These are phyloP conservation scores for Pipistrellus pygmaeus DNA, from an alignment of 2,797 vertebrate genomes.

Conservation along the genomic window DNA sequence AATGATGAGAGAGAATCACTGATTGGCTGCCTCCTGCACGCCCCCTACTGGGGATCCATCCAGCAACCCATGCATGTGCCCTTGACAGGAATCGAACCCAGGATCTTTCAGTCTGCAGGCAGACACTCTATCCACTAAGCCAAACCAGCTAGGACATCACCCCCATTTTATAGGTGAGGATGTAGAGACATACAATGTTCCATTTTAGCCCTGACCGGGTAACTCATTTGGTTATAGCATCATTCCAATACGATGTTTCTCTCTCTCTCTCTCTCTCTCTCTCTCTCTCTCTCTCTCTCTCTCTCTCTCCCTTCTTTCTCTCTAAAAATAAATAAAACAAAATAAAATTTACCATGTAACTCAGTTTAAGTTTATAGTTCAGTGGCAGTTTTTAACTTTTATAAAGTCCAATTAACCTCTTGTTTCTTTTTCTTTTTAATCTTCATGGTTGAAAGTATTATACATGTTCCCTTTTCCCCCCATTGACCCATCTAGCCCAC, in stretches of 20 bases:
- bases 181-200: neutral
- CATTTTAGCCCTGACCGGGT: neutral
- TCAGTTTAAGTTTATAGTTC: neutral
- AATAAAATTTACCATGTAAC: neutral
- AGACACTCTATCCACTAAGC: too few species aligned
- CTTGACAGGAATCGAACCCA: too few species aligned
- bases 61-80: too few species aligned
- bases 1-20: too few species aligned
- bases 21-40: too few species aligned
- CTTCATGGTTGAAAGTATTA: too few species aligned
- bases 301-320: neutral
- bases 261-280: neutral
- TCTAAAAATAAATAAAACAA: neutral
- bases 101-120: too few species aligned
- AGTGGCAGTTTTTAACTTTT: conserved; percentile 40
- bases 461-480: too few species aligned
- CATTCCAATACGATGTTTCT: neutral
- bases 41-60: too few species aligned
- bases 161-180: neutral
- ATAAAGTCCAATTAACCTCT: neutral
- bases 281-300: neutral
- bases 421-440: neutral
- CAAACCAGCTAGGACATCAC: too few species aligned
- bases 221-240: neutral
- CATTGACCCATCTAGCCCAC: too few species aligned